Conservation (phyloP, 2,888 invertebrate genomes). For the Drosophila kambysellisi region DNA sequence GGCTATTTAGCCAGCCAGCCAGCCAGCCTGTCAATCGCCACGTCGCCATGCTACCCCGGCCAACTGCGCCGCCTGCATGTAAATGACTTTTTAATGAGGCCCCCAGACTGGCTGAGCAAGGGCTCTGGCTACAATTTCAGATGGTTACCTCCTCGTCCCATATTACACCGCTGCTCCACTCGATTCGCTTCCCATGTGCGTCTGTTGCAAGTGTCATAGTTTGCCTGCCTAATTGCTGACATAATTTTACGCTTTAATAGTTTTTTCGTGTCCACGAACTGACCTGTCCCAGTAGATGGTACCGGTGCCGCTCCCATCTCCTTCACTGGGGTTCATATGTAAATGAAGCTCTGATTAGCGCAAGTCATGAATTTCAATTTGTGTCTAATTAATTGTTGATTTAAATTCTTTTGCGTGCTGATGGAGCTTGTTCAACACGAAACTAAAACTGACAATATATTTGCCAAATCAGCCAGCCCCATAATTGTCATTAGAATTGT, state of each 20-base stretch:
- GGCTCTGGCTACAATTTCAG: conserved; percentile 3
- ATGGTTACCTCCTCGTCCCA: not conserved
- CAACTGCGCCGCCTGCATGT: conserved; percentile 75
- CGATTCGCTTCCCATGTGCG: conserved; percentile 24
- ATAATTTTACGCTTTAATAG: conserved; percentile 74
- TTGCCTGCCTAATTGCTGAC: conserved; percentile 73
- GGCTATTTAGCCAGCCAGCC: conserved; percentile 18
- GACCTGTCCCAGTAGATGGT: conserved; percentile 35
- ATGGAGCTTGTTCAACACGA: conserved; percentile 22
- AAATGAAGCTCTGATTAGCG: conserved; percentile 76
- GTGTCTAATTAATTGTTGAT: conserved; percentile 76
- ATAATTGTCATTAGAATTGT: conserved; percentile 42
- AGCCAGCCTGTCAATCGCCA: conserved; percentile 33
- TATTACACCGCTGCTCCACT: not conserved
- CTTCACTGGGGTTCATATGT: conserved; percentile 66
- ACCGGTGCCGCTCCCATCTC: not conserved
- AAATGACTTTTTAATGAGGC: conserved; percentile 81
- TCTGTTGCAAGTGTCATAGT: conserved; percentile 66
- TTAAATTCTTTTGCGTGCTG: conserved; percentile 69
- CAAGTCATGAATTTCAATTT: conserved; percentile 77
- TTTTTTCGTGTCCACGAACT: conserved; percentile 56
- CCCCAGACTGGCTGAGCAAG: conserved; percentile 14
- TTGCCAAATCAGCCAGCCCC: conserved; percentile 1
- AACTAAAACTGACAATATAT: conserved; percentile 12
- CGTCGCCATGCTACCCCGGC: conserved; percentile 32